A percentile compares a stretch with the other conserved stretches of the same genome.
These are phyloP conservation scores for Axinella damicornis DNA, from an alignment of 37 sponge, comb jelly and placozoan genomes.

Conservation along the genomic window DNA sequence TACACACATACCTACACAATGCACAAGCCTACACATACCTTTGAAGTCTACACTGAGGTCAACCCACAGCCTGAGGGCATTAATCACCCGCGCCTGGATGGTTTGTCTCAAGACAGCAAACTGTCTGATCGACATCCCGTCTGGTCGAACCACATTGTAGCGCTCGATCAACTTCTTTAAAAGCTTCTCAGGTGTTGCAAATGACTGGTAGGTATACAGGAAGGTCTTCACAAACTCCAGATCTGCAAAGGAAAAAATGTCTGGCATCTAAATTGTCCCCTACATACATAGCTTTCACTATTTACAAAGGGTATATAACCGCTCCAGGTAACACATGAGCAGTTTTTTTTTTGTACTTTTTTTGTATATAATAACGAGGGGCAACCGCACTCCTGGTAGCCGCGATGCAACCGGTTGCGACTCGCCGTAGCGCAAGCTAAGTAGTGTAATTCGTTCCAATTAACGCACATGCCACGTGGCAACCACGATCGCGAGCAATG, in stretches of 20 bases:
- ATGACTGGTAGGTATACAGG: slow-evolving; percentile 89
- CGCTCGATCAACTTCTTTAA: slow-evolving; percentile 90
- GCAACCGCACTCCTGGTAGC: too few species aligned
- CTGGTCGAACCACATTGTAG: slow-evolving; percentile 87
- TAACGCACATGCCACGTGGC: too few species aligned
- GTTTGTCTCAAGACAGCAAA: slow-evolving; percentile 84
- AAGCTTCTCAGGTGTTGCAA: slow-evolving; percentile 89
- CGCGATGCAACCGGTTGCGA: too few species aligned
- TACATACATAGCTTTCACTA: too few species aligned
- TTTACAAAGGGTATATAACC: too few species aligned
- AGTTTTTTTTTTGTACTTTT: too few species aligned
- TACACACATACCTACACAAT: too few species aligned
- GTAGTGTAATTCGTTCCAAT: too few species aligned
- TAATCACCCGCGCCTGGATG: slow-evolving; percentile 94
- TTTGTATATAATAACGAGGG: too few species aligned
- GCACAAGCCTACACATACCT: slow-evolving; percentile 36
- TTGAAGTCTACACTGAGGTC: slow-evolving; percentile 89
- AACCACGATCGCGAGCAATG: too few species aligned
- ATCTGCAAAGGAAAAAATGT: slow-evolving; percentile 43
- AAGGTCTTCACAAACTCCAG: slow-evolving; percentile 95
- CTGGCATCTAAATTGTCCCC: not conserved
- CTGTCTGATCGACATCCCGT: slow-evolving; percentile 63
- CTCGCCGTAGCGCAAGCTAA: too few species aligned
- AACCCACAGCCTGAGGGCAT: slow-evolving; percentile 92
- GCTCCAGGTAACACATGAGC: too few species aligned